Percentiles rank a stretch among this genome's conserved stretches.
phyloP scores from a whole-genome alignment of 2,113 vertebrate genomes.

The Oriolus oriolus region DNA sequence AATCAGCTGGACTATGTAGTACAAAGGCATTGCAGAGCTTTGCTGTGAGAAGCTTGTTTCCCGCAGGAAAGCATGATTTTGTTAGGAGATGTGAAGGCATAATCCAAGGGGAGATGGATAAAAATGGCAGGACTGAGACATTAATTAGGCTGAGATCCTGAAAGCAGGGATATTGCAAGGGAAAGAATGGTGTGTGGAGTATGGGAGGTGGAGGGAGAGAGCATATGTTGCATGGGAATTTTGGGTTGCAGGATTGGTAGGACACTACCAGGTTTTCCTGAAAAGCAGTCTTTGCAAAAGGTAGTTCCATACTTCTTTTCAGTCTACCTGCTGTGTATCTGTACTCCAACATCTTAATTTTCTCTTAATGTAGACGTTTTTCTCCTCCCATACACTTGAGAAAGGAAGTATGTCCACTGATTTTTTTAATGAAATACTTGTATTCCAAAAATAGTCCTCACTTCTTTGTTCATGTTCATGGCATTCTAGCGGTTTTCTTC shows the following conservation, averaged over 20 bases:
- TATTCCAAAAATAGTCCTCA: neutral
- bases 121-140: neutral
- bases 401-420: neutral
- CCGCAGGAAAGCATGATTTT: neutral
- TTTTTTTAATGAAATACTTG: neutral
- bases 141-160: neutral
- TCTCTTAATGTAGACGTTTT: neutral
- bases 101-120: neutral
- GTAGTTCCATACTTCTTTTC: neutral
- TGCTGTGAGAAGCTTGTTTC: neutral
- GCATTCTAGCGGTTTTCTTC: neutral
- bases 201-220: neutral
- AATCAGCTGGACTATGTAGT: fast-evolving
- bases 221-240: neutral
- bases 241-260: neutral
- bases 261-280: neutral
- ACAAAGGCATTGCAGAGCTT: neutral
- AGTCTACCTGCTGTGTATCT: neutral
- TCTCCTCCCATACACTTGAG: neutral
- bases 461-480: neutral
- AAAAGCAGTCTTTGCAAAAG: neutral
- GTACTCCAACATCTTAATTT: neutral
- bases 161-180: neutral
- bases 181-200: neutral
- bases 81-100: neutral